These are phyloP conservation scores for Drosophila sproati DNA, from an alignment of 1,140 invertebrate genomes.

Conservation along the genomic window DNA sequence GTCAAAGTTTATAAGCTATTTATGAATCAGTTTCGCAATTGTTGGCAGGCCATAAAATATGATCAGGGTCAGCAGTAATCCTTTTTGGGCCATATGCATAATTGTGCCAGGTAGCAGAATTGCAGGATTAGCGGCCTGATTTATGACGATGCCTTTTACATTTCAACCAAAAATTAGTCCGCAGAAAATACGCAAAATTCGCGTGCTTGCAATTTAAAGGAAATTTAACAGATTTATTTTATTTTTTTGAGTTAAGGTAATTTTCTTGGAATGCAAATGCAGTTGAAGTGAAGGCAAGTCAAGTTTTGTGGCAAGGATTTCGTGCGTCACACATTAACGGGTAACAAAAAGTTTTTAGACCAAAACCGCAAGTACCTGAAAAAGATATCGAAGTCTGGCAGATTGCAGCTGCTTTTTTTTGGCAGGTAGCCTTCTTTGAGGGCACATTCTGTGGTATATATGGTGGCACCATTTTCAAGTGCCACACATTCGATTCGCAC, in stretches of 20 bases:
- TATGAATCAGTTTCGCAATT: constrained; percentile 65
- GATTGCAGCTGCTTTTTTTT: constrained; percentile 1
- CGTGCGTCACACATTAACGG: constrained; percentile 21
- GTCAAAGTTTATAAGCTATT: constrained; percentile 69
- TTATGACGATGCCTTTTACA: constrained; percentile 34
- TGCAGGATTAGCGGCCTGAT: constrained; percentile 54
- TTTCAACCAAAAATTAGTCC: constrained; percentile 62
- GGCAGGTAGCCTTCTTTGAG: not conserved
- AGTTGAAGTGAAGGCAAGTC: constrained; percentile 21
- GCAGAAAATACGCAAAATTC: constrained; percentile 76
- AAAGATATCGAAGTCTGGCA: too few species aligned
- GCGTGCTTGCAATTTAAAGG: constrained; percentile 58
- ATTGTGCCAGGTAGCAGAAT: constrained; percentile 1
- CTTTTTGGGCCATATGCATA: constrained; percentile 51
- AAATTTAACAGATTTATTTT: constrained; percentile 37
- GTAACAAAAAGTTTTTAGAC: constrained; percentile 26
- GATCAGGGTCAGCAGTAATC: constrained; percentile 45
- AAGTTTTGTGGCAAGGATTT: constrained; percentile 35
- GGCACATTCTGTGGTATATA: constrained; percentile 13
- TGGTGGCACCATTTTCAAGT: not conserved
- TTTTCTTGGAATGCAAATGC: constrained; percentile 36
- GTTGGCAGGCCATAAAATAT: constrained; percentile 55
- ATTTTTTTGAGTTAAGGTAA: not conserved
- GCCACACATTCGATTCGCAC: constrained; percentile 32
- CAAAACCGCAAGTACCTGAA: constrained; percentile 40